phyloP scores from a whole-genome alignment of 2,888 invertebrate species.

The Apodemia zela region DNA sequence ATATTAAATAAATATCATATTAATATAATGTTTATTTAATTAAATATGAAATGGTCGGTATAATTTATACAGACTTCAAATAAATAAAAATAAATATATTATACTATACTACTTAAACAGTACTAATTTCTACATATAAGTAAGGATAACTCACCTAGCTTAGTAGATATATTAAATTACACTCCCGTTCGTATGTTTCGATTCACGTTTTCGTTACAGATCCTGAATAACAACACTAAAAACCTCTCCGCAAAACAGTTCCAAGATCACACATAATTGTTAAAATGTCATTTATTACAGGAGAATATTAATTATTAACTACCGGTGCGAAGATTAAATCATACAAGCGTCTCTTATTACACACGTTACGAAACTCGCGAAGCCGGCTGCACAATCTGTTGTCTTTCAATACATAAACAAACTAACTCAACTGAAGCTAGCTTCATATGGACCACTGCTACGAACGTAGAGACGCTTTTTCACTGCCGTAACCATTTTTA shows the following conservation, averaged over 20 bases:
- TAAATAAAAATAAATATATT: neutral
- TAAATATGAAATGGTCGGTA: no score
- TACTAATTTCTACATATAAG: neutral
- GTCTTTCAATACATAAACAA: conserved; percentile 79
- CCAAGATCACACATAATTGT: conserved; percentile 11
- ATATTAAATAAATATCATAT: no score
- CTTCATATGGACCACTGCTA: conserved; percentile 41
- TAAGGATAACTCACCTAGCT: neutral
- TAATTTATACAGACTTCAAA: no score
- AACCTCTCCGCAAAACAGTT: conserved; percentile 19
- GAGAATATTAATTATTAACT: conserved; percentile 27
- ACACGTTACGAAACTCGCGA: conserved; percentile 54
- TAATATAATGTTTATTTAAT: no score
- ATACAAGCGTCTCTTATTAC: conserved; percentile 56
- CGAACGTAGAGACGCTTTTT: conserved; percentile 18
- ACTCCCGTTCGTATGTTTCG: conserved; percentile 1
- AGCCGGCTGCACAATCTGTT: conserved; percentile 75
- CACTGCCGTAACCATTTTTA: neutral
- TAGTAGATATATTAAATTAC: conserved; percentile 14
- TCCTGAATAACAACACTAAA: conserved; percentile 55
- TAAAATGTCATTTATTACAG: conserved; percentile 25
- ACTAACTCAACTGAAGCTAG: conserved; percentile 70
- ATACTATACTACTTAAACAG: neutral
- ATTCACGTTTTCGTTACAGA: conserved; percentile 25
- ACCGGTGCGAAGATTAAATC: conserved; percentile 50